Base-by-base conservation (phyloP, 2,888 invertebrate genomes). In the Diplolepis rosae region DNA sequence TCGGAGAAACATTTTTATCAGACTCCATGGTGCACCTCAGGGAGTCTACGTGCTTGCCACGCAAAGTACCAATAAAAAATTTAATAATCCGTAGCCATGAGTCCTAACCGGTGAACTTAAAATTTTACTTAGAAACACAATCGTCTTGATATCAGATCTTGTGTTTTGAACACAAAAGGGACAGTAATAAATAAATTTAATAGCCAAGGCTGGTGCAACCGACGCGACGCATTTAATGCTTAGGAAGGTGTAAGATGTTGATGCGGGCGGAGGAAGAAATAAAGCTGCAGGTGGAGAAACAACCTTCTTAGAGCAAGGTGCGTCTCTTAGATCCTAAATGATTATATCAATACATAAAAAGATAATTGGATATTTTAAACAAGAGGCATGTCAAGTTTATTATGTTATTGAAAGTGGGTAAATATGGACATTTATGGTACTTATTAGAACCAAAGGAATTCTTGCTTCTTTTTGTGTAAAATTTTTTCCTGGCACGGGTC, bases 1-100 rank as follows among this genome's bases (percentile, higher is more conserved):
- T 66, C 22, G 66, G 30, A 77, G 73, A 71, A 75, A 80, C 80
- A 80, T 83, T 82, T 83, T 83, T 81, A 82, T 81, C 82, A 80
- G 75, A 75, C 72, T 77, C 70, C 72, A 68, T 75, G 73, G 72
- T 68, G 70, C 83, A 68, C 80, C 71, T 67, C 82, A 79, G 82
- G 81, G 80, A 81, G 80, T 72, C 81, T 66, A n/a, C n/a, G n/a
- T n/a, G n/a, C n/a, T n/a, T n/a, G n/a, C 76, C 69, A 52, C 39
- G 51, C 15, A 42, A 68, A 71, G 35, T 42, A 39, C 61, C 54
- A 61, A 71, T 61, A 45, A 45, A 45, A 45, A 45, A 45, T 45
- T 15, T 45, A 45, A 45, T 45, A 45, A 45, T 45, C 18, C 45
- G 22, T 9, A 45, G 15, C 45, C 15, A 45, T 18, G 45, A 18